Evolutionary conservation across 1,140 invertebrate species (phyloP).

Genomic region (Microplitis demolitor): DNA sequence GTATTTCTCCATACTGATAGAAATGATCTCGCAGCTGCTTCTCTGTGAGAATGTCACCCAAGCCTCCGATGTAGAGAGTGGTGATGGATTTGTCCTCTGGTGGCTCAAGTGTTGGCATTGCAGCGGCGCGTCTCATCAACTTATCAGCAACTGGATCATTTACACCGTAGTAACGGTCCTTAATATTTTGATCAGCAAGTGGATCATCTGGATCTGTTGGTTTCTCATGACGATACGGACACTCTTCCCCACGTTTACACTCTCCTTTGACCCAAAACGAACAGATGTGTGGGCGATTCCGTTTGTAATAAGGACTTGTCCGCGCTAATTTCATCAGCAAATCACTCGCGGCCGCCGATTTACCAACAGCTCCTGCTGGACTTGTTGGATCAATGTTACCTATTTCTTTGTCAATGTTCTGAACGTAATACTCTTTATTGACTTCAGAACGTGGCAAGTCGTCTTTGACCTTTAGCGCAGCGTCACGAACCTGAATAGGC

Average conservation of each 20-base stretch:
- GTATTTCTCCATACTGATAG: constrained; percentile 99
- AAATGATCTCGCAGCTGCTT: constrained; percentile 91
- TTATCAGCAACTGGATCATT: constrained; percentile 99
- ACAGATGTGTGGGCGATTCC: constrained; percentile 98
- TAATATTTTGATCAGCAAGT: constrained; percentile 98
- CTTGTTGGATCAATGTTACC: constrained; percentile 66
- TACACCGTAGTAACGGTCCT: constrained; percentile 96
- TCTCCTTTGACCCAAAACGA: constrained; percentile 99
- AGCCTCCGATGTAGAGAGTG: constrained; percentile 93
- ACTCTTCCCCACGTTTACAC: constrained; percentile 98
- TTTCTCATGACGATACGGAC: constrained; percentile 98
- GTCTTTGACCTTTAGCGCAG: constrained; percentile 92
- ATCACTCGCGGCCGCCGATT: constrained; percentile 83
- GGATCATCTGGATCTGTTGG: constrained; percentile 99
- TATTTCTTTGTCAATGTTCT: constrained; percentile 88
- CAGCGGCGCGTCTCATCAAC: constrained; percentile 88
- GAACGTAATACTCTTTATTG: constrained; percentile 98
- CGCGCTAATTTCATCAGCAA: constrained; percentile 92
- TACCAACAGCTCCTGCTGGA: constrained; percentile 70
- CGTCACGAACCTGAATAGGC: constrained; percentile 94
- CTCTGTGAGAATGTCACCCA: constrained; percentile 88
- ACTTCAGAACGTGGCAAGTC: constrained; percentile 96
- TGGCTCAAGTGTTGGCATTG: constrained; percentile 92
- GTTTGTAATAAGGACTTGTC: constrained; percentile 97
- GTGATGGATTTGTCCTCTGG: constrained; percentile 97